Conservation (phyloP, 2,113 vertebrate species). For the Eulacestoma nigropectus region DNA sequence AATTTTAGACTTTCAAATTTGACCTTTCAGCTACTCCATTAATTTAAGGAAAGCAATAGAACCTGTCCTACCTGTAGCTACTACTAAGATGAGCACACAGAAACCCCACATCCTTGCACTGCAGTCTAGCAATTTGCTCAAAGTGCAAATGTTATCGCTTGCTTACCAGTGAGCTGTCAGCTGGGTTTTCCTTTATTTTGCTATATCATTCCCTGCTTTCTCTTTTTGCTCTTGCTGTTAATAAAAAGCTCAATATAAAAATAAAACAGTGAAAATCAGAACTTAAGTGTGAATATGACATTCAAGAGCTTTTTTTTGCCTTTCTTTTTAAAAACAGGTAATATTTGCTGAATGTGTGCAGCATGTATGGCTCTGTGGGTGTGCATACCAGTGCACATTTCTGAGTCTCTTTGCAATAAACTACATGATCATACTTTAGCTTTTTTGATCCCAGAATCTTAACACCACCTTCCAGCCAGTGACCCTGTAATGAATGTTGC, state of each 20-base stretch:
- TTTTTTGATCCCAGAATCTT: slow-evolving; percentile 19
- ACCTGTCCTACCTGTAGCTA: background rate
- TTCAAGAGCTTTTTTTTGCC: background rate
- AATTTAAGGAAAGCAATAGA: background rate
- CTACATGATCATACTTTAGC: background rate
- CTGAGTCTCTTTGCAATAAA: background rate
- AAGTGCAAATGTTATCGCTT: background rate
- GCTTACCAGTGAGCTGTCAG: background rate
- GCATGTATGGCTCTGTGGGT: background rate
- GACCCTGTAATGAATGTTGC: background rate
- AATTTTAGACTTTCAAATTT: background rate
- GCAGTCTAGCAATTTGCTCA: background rate
- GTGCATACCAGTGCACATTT: background rate
- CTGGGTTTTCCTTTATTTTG: background rate
- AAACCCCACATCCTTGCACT: background rate
- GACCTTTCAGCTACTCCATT: background rate
- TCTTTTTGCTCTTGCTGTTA: background rate
- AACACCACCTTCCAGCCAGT: background rate
- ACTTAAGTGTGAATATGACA: background rate
- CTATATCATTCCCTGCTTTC: background rate
- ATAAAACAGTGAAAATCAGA: background rate
- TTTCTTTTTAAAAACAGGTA: background rate
- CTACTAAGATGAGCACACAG: background rate
- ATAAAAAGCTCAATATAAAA: slow-evolving; percentile 4
- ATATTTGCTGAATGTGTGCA: background rate